Conservation (phyloP, 2,113 vertebrate species). For the Dinomys branickii region DNA sequence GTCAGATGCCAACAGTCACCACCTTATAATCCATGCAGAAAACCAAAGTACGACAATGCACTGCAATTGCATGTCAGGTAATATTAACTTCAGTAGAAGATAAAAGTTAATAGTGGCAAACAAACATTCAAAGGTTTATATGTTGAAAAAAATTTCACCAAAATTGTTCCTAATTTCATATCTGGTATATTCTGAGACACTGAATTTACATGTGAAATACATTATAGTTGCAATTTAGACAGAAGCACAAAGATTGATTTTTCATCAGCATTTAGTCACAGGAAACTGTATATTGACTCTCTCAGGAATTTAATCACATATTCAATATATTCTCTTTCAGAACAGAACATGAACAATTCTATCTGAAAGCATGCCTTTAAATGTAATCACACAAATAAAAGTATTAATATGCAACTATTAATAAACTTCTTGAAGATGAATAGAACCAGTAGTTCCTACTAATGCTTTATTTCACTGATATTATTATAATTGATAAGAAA, state of each 20-base stretch:
- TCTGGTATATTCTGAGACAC: not conserved
- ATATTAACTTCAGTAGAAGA: not conserved
- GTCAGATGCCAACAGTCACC: not conserved
- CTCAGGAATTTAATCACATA: not conserved
- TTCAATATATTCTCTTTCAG: not conserved
- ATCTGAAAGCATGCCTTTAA: not conserved
- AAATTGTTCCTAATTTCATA: not conserved
- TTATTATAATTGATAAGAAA: not conserved
- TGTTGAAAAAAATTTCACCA: not conserved
- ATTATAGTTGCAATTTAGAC: not conserved
- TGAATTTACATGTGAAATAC: not conserved
- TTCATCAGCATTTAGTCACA: not conserved
- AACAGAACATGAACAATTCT: not conserved
- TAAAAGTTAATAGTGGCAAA: not conserved
- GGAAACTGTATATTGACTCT: not conserved
- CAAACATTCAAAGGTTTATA: not conserved
- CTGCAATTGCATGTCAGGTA: not conserved
- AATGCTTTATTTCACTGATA: not conserved
- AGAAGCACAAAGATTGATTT: constrained; percentile 12
- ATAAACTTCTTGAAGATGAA: not conserved
- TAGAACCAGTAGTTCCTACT: not conserved
- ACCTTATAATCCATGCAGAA: not conserved
- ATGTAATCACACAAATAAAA: not conserved
- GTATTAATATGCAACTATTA: not conserved
- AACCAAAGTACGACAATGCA: not conserved